These are phyloP conservation scores for Recurvirostra avosetta DNA, from an alignment of 2,113 vertebrate genomes.

Conservation along the genomic window DNA sequence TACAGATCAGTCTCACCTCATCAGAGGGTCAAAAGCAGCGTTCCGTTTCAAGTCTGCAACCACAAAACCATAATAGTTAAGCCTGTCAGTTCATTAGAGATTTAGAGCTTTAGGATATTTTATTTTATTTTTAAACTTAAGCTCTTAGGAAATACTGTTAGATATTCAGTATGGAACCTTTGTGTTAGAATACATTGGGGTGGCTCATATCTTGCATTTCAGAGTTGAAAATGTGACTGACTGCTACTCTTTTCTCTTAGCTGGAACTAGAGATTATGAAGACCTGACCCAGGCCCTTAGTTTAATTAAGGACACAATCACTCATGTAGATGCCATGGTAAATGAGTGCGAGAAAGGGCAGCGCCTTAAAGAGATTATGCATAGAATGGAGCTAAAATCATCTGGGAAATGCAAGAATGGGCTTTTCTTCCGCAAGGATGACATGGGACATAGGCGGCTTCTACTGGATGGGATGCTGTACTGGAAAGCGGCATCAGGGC, in stretches of 20 bases:
- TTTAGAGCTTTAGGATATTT: not conserved
- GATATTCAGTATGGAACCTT: not conserved
- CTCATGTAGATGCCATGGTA: slow-evolving; percentile 86
- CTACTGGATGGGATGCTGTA: slow-evolving; percentile 84
- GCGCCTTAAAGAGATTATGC: slow-evolving; percentile 84
- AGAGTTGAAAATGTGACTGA: not conserved
- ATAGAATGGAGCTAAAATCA: slow-evolving; percentile 87
- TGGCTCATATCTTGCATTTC: not conserved
- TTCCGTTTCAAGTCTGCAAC: not conserved
- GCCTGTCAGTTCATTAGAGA: not conserved
- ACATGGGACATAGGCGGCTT: slow-evolving; percentile 80
- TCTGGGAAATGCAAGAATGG: slow-evolving; percentile 88
- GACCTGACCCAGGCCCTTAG: slow-evolving; percentile 81
- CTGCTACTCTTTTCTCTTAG: slow-evolving; percentile 63
- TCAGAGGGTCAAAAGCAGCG: not conserved
- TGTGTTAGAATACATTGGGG: not conserved
- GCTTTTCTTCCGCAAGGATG: slow-evolving; percentile 85
- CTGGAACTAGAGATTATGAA: slow-evolving; percentile 81
- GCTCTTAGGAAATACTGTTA: not conserved
- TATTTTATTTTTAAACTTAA: not conserved
- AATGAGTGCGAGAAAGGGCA: slow-evolving; percentile 84
- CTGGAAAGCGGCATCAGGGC: slow-evolving; percentile 90
- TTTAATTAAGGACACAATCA: slow-evolving; percentile 86
- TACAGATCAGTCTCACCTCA: not conserved
- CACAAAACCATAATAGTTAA: not conserved